Evolutionary conservation across 2,797 vertebrate genomes (phyloP), one percentile per base, ranked within the genome.

Genomic region (Todus mexicanus): DNA sequence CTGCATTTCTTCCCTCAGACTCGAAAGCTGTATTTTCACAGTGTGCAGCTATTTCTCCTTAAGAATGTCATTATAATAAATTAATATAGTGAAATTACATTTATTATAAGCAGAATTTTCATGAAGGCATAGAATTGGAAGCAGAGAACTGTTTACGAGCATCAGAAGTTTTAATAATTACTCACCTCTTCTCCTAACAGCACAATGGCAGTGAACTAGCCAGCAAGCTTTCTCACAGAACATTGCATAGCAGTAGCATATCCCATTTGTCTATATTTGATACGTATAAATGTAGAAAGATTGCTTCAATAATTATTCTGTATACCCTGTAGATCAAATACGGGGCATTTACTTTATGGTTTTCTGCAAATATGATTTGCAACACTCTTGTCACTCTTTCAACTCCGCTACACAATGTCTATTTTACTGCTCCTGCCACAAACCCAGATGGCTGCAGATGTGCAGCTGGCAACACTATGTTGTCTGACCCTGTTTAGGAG

Each of bases 401-500:
- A 91, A 25, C 76, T 93, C 57, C 17, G 59, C 60, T 72, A 64
- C 40, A 89, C 92, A 95, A 87, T 60, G 51, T 17, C 94, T 77
- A 84, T 96, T 96, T 90, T 91, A 93, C 74, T 64, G 74, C 93
- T 91, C 88, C 83, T 92, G 86, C 93, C 86, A 89, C 90, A 76
- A 87, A 91, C 71, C 93, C 87, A 95, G 92, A 95, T 95, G 89
- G 94, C 92, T 96, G 92, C 94, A 94, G 94, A 94, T 94, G 84
- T 93, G 95, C 91, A 95, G 96, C 95, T 96, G 93, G 79, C 89
- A 95, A 92, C 94, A 94, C 71, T 93, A 91, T 94, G 93, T 92
- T 94, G 79, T 75, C 92, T 96, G 91, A 95, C 89, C 92, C 94
- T 94, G 91, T 85, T 96, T 76, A 92, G 92, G 89, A 87, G 79